Base-by-base conservation (phyloP, 2,797 vertebrate genomes). In the Mus caroli region DNA sequence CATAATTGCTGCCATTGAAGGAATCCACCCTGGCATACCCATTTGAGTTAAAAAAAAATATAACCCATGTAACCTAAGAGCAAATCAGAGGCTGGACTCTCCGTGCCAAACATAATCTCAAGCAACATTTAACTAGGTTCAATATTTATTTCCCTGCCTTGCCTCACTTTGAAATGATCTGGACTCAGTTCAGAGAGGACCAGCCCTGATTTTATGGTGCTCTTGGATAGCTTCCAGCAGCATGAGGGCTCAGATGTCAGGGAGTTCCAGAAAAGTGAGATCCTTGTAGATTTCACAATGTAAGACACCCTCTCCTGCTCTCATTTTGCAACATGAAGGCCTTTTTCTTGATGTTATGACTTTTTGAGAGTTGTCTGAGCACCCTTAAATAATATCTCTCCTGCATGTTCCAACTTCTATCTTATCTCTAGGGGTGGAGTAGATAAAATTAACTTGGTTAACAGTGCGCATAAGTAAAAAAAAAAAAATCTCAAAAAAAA, bases 61-160 rank as follows among this genome's bases (percentile, higher is more conserved):
- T 52, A 98, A 95, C 96, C 91, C 84, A 1, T 90, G 91, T 93
- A 97, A 97, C 97, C 97, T 96, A 98, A 98, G 97, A 98, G 97
- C 97, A 97, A 98, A 97, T 98, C 97, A 98, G 98, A 97, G 97
- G 96, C 96, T 91, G 96, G 95, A 96, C 88, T 73, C 86, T 86
- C 90, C 73, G 96, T 97, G 97, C 98, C 98, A 98, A 97, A 96
- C 97, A 98, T 97, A 97, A 98, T 97, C 97, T 97, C 97, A 98
- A 96, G 97, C 97, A 97, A 96, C 95, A 95, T 97, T 98, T 98
- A 97, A 98, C 98, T 97, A 97, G 97, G 95, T 97, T 98, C 97
- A 97, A 95, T 97, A 97, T 97, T 98, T 98, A 97, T 97, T 97
- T 97, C 98, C 91, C 92, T 94, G 95, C 95, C 95, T 93, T 98